A percentile compares a stretch with the other conserved stretches of the same genome.
Conservation (phyloP, 2,113 vertebrate genomes). For the Ictalurus punctatus region DNA sequence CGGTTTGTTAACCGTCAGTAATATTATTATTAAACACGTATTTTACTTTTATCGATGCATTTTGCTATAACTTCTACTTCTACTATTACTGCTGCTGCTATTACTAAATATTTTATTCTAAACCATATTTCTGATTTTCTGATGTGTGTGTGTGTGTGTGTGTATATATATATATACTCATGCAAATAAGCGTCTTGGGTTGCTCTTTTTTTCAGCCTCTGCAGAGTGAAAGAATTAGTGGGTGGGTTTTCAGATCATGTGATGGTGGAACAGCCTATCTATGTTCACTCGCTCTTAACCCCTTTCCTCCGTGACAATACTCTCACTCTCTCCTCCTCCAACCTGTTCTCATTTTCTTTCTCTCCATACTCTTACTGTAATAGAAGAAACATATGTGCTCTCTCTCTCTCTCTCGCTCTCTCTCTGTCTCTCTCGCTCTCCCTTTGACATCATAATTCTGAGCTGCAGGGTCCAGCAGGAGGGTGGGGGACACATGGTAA, state of each 20-base stretch:
- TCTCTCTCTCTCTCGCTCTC: constrained; percentile 29
- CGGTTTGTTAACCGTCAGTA: too few species aligned
- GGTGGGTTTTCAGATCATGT: background rate
- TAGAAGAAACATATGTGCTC: constrained; percentile 57
- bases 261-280: constrained; percentile 1
- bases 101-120: background rate
- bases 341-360: constrained; percentile 27
- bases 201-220: background rate
- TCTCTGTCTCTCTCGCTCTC: constrained; percentile 18
- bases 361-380: constrained; percentile 51
- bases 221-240: constrained; percentile 19
- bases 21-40: background rate
- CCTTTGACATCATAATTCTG: constrained; percentile 51
- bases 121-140: background rate
- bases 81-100: background rate
- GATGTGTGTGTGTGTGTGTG: background rate
- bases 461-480: constrained; percentile 54
- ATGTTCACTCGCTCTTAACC: background rate
- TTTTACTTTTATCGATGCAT: background rate
- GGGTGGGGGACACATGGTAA: constrained; percentile 53
- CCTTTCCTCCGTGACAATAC: constrained; percentile 38
- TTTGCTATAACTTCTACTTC: background rate
- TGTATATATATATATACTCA: background rate
- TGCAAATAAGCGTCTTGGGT: background rate
- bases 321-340: constrained; percentile 12